Conservation (phyloP, 2,888 invertebrate species). For the Incurvaria masculella region DNA sequence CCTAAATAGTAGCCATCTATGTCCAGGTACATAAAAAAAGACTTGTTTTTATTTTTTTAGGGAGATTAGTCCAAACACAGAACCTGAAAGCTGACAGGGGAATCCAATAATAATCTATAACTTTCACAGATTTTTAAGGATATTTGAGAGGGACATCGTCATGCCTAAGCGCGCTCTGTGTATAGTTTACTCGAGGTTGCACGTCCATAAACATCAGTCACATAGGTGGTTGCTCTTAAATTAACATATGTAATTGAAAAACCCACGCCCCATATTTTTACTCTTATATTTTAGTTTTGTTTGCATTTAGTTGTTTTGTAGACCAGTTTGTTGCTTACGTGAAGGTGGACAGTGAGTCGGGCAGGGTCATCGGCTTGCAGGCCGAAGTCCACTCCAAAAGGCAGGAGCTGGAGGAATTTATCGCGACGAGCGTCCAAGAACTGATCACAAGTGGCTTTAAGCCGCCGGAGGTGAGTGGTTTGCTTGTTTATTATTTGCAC, state of each 20-base stretch:
- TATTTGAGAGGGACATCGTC: too few relatives aligned
- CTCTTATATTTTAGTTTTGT: neutral
- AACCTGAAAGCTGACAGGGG: neutral
- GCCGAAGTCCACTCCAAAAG: conserved; percentile 51
- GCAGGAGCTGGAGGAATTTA: conserved; percentile 49
- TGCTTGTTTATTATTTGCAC: neutral
- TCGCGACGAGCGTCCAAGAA: conserved; percentile 46
- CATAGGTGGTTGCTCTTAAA: too few relatives aligned
- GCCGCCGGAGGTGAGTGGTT: conserved; percentile 45
- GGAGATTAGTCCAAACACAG: neutral
- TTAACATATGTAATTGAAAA: too few relatives aligned
- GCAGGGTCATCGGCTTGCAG: conserved; percentile 56
- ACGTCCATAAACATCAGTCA: too few relatives aligned
- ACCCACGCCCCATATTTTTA: neutral
- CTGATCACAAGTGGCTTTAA: conserved; percentile 47
- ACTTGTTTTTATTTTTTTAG: neutral
- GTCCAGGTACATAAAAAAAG: too few relatives aligned
- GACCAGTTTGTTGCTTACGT: neutral
- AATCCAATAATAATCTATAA: too few relatives aligned
- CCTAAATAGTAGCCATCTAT: too few relatives aligned
- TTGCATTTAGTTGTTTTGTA: neutral
- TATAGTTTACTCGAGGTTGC: too few relatives aligned
- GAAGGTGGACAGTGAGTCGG: conserved; percentile 67
- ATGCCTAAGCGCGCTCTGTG: too few relatives aligned
- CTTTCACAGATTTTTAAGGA: too few relatives aligned